A percentile compares a stretch with the other conserved stretches of the same genome.
Conservation (phyloP, 2,113 vertebrate genomes). For the Sinocyclocheilus grahami region DNA sequence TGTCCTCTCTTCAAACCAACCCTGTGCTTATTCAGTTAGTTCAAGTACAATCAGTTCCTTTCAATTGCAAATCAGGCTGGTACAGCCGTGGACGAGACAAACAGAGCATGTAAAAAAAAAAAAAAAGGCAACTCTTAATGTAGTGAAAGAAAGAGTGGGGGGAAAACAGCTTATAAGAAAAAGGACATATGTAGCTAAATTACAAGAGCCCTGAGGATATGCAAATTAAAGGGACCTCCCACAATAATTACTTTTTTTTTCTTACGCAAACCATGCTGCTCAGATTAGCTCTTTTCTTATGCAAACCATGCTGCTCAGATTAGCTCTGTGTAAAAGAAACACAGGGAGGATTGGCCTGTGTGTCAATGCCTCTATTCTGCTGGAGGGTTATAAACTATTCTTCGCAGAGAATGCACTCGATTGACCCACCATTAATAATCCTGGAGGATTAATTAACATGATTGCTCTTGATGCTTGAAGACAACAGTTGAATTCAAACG, state of each 20-base stretch:
- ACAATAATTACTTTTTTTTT: slow-evolving; percentile 68
- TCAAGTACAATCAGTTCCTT: slow-evolving; percentile 74
- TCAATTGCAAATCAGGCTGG: slow-evolving; percentile 78
- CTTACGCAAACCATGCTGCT: slow-evolving; percentile 71
- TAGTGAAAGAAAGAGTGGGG: slow-evolving; percentile 35
- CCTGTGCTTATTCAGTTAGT: slow-evolving; percentile 75
- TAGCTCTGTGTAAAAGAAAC: slow-evolving; percentile 61
- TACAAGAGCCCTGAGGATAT: slow-evolving; percentile 74
- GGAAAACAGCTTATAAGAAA: slow-evolving; percentile 68
- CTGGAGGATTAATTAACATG: slow-evolving; percentile 64
- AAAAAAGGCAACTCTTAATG: slow-evolving; percentile 37
- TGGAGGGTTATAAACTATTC: slow-evolving; percentile 63
- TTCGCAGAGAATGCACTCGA: slow-evolving; percentile 57
- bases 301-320: slow-evolving; percentile 70
- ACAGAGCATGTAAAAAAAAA: slow-evolving; percentile 64
- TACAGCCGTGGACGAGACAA: slow-evolving; percentile 68
- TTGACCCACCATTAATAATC: slow-evolving; percentile 60
- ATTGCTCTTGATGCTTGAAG: slow-evolving; percentile 58
- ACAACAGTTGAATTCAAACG: slow-evolving; percentile 56
- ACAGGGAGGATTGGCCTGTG: slow-evolving; percentile 41
- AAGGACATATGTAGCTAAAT: slow-evolving; percentile 80
- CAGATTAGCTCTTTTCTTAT: slow-evolving; percentile 70
- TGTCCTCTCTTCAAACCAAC: slow-evolving; percentile 53
- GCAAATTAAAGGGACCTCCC: slow-evolving; percentile 73
- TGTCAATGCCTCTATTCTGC: slow-evolving; percentile 58